Conservation (phyloP, 2,888 invertebrate species). For the Pristionchus arcanus region DNA sequence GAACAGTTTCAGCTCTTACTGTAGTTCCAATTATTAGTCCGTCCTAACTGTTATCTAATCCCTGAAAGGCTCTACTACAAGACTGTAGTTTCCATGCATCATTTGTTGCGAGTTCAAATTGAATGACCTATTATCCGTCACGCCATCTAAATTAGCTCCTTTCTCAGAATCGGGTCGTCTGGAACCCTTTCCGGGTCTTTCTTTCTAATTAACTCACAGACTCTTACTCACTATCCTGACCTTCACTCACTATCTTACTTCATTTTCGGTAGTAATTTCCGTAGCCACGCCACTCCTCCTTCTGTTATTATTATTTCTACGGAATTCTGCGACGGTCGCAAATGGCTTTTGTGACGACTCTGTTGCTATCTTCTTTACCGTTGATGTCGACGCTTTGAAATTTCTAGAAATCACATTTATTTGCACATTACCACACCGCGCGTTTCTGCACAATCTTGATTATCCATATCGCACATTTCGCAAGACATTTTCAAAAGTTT, state of each 20-base stretch:
- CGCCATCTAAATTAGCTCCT: neutral
- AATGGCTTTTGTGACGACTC: neutral
- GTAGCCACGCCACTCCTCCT: neutral
- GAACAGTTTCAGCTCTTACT: no score
- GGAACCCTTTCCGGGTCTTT: neutral
- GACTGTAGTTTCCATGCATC: no score
- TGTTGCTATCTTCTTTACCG: neutral
- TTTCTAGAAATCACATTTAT: neutral
- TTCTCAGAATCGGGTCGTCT: constrained; percentile 29
- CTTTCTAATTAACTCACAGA: constrained; percentile 11
- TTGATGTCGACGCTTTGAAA: neutral
- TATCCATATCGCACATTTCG: neutral
- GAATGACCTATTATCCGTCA: neutral
- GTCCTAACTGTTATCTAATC: no score
- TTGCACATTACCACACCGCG: neutral
- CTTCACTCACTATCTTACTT: neutral
- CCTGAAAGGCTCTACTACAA: no score
- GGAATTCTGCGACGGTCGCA: neutral
- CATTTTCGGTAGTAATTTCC: neutral
- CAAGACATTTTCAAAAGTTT: neutral
- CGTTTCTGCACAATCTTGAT: neutral
- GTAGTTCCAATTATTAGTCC: no score
- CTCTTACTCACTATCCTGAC: neutral
- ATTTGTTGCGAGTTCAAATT: neutral
- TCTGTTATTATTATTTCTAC: neutral